These are phyloP conservation scores for Drosophila neotestacea DNA, from an alignment of 2,888 invertebrate genomes.

Conservation along the genomic window DNA sequence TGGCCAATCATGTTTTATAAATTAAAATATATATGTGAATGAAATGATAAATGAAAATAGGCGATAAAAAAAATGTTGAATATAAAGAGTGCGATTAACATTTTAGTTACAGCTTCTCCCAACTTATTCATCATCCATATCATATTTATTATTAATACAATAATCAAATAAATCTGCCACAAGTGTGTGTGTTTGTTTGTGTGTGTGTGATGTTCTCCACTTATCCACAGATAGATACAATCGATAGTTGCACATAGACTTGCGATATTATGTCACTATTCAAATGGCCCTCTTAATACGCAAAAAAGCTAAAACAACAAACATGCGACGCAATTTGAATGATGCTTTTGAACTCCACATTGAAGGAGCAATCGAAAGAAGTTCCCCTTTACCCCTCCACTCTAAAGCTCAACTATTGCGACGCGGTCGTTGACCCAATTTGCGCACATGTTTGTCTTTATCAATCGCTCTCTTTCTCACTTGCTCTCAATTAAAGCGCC, in stretches of 20 bases:
- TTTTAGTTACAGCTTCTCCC: constrained; percentile 72
- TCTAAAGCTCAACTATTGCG: constrained; percentile 61
- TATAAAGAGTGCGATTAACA: constrained; percentile 76
- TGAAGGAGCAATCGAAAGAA: constrained; percentile 18
- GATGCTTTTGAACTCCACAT: constrained; percentile 29
- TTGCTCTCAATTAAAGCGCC: constrained; percentile 26
- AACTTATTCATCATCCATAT: constrained; percentile 34
- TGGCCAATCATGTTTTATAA: constrained; percentile 61
- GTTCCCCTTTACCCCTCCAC: constrained; percentile 3
- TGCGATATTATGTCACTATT: constrained; percentile 23
- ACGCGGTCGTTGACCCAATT: constrained; percentile 83
- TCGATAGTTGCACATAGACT: constrained; percentile 4
- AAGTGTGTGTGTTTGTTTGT: constrained; percentile 20
- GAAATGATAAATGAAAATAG: constrained; percentile 38
- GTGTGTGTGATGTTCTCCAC: neutral
- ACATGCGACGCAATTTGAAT: constrained; percentile 62
- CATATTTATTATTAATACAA: constrained; percentile 39
- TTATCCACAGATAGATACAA: neutral
- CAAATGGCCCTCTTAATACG: constrained; percentile 44
- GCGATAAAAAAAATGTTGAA: constrained; percentile 47
- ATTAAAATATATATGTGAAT: constrained; percentile 36
- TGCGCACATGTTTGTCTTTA: constrained; percentile 52
- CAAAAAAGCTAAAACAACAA: constrained; percentile 48
- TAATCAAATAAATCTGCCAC: constrained; percentile 53
- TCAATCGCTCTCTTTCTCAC: constrained; percentile 20